These are phyloP conservation scores for Otocyon megalotis DNA, from an alignment of 2,113 vertebrate genomes.

Conservation along the genomic window DNA sequence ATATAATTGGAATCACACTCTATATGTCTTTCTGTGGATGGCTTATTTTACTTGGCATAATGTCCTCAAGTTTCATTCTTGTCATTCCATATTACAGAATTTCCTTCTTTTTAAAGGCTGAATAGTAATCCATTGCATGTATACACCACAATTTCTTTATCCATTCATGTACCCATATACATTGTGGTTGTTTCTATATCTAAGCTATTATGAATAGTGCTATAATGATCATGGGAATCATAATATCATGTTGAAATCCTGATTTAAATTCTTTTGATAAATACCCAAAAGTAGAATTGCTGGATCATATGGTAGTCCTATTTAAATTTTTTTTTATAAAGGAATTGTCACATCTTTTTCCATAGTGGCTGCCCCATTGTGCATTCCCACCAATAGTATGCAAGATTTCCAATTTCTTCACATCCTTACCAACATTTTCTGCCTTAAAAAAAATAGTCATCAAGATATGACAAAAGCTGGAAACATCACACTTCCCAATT, in stretches of 20 bases:
- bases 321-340: neutral
- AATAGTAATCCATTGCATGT: neutral
- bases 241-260: neutral
- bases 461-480: neutral
- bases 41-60: neutral
- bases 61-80: neutral
- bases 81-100: neutral
- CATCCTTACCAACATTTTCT: neutral
- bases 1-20: neutral
- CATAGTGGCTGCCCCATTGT: neutral
- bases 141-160: neutral
- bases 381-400: neutral
- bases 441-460: neutral
- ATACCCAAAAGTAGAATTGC: neutral
- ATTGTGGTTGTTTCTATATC: neutral
- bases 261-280: neutral
- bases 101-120: neutral
- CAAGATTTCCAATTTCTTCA: neutral
- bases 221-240: neutral
- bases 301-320: neutral
- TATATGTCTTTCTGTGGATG: neutral
- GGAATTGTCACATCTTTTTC: neutral
- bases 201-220: neutral
- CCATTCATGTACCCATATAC: neutral
- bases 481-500: neutral